These are phyloP conservation scores for Abscondita cerata DNA, from an alignment of 2,888 invertebrate genomes.

Conservation along the genomic window DNA sequence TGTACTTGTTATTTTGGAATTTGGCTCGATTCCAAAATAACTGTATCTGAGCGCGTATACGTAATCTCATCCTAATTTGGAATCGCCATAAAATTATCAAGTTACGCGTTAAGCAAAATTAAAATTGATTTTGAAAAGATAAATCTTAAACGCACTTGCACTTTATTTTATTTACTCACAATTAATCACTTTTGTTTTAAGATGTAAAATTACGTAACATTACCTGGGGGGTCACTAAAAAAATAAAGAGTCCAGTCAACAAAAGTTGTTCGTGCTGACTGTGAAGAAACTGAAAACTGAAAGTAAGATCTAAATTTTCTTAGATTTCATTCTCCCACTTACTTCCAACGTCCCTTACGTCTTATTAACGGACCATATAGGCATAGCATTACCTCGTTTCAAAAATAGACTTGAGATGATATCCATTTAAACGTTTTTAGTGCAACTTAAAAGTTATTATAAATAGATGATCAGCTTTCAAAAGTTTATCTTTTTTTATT, in stretches of 20 bases:
- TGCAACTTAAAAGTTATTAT: constrained; percentile 19
- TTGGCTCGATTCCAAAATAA: constrained; percentile 37
- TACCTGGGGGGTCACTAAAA: constrained; percentile 54
- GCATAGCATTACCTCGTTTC: constrained; percentile 39
- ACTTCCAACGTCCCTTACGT: constrained; percentile 29
- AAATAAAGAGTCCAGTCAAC: constrained; percentile 62
- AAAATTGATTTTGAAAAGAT: no score
- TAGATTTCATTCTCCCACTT: constrained; percentile 27
- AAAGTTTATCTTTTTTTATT: no score
- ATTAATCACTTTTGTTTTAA: no score
- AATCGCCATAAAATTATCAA: constrained; percentile 26
- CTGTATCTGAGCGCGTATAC: constrained; percentile 22
- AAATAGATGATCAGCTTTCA: constrained; percentile 7
- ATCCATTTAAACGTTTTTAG: constrained; percentile 29
- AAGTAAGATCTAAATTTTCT: constrained; percentile 61
- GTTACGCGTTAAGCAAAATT: constrained; percentile 23
- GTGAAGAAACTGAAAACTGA: constrained; percentile 62
- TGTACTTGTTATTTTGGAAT: constrained; percentile 34
- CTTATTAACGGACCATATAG: constrained; percentile 36
- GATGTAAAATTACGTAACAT: constrained; percentile 7
- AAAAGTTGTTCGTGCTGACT: constrained; percentile 67
- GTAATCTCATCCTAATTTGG: constrained; percentile 40
- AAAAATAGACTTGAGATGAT: constrained; percentile 43
- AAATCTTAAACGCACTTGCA: no score
- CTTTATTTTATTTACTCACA: no score